Percentiles rank a stretch among this genome's conserved stretches.
These are phyloP conservation scores for Margarornis squamiger DNA, from an alignment of 2,797 vertebrate genomes.

Conservation along the genomic window DNA sequence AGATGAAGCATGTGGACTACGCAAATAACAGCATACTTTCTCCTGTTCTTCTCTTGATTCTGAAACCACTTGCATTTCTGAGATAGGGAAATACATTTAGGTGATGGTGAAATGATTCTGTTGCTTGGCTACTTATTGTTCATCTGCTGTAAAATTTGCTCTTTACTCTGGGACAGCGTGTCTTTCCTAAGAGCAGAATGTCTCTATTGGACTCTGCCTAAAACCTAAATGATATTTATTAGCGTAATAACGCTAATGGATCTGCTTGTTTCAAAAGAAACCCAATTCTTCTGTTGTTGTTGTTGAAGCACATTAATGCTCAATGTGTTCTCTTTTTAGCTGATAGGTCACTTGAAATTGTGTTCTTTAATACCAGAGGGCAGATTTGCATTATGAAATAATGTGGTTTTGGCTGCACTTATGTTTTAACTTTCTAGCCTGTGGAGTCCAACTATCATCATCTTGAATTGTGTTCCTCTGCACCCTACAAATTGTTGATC, in stretches of 20 bases:
- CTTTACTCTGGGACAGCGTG: neutral
- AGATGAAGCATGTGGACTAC: neutral
- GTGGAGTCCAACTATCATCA: neutral
- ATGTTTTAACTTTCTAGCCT: neutral
- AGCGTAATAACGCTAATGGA: slow-evolving; percentile 31
- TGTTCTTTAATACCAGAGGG: neutral
- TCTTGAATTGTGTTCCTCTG: neutral
- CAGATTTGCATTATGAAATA: slow-evolving; percentile 4
- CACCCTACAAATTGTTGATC: neutral
- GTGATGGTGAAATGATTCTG: slow-evolving; percentile 50
- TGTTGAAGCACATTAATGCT: neutral
- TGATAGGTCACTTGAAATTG: slow-evolving; percentile 21
- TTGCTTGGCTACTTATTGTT: slow-evolving; percentile 66
- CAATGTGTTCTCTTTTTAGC: slow-evolving; percentile 1
- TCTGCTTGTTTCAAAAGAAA: slow-evolving; percentile 29
- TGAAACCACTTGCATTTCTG: slow-evolving; percentile 37
- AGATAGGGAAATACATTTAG: slow-evolving; percentile 20
- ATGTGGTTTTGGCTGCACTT: neutral
- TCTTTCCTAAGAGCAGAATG: slow-evolving; percentile 35
- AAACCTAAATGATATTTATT: slow-evolving; percentile 51
- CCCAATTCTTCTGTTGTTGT: neutral
- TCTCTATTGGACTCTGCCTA: slow-evolving; percentile 61
- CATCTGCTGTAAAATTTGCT: slow-evolving; percentile 48
- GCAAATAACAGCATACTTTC: neutral
- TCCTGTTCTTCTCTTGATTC: neutral